phyloP scores from a whole-genome alignment of 2,797 vertebrate species.

The Adelosebastes latens region DNA sequence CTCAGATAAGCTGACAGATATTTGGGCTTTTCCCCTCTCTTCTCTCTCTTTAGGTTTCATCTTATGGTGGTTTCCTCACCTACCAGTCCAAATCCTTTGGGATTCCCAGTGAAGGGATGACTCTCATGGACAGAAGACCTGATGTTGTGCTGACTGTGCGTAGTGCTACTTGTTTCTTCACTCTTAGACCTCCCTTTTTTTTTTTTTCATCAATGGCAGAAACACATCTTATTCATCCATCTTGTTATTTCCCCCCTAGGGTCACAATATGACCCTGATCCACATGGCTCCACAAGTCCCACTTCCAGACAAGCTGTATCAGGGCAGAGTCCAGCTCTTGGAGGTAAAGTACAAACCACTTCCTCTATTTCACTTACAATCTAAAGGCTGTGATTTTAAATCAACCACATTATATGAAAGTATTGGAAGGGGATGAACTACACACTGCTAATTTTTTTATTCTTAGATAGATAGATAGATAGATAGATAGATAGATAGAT shows the following conservation, averaged over 20 bases:
- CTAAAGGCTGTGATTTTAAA: not conserved
- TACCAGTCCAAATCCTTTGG: conserved; percentile 95
- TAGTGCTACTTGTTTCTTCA: conserved; percentile 2
- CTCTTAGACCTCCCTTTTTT: not conserved
- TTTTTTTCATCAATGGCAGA: not conserved
- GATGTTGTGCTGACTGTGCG: conserved; percentile 89
- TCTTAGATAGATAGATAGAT: too few relatives aligned
- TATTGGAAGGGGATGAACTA: not conserved
- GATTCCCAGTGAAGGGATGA: conserved; percentile 92
- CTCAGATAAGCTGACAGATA: conserved; percentile 1
- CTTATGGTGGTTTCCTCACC: conserved; percentile 92
- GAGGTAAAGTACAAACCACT: conserved; percentile 84
- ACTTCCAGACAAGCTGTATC: conserved; percentile 87
- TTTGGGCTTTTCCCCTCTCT: not conserved
- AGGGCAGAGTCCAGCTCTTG: conserved; percentile 87
- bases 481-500: too few relatives aligned
- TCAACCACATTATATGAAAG: not conserved
- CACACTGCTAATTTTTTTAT: not conserved
- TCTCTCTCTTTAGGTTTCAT: conserved; percentile 85
- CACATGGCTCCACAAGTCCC: conserved; percentile 83
- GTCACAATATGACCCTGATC: conserved; percentile 84
- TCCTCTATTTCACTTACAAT: not conserved
- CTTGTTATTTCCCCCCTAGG: conserved; percentile 70
- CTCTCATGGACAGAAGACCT: conserved; percentile 84
- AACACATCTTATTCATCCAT: not conserved